Conservation (phyloP, 1,140 invertebrate genomes). For the Aphaenogaster floridana region DNA sequence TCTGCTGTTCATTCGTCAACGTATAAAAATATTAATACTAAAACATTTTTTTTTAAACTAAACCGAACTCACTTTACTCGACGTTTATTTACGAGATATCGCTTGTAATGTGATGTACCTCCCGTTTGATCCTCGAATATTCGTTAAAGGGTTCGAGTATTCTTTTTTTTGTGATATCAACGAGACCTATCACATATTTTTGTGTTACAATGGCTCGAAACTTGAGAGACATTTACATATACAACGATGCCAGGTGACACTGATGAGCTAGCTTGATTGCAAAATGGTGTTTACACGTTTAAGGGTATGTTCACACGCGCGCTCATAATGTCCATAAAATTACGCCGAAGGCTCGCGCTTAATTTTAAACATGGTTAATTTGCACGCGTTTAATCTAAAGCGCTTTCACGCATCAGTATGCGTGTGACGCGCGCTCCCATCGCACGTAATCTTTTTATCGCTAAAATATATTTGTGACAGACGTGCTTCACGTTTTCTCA, state of each 20-base stretch:
- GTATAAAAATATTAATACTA: conserved; percentile 70
- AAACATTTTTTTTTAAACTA: conserved; percentile 57
- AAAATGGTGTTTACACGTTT: conserved; percentile 75
- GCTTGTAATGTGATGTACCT: conserved; percentile 22
- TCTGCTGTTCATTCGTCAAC: conserved; percentile 63
- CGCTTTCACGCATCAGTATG: not conserved
- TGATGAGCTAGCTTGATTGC: conserved; percentile 76
- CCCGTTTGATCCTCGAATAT: conserved; percentile 20
- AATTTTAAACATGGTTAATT: not conserved
- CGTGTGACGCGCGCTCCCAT: not conserved
- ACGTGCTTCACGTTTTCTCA: not conserved
- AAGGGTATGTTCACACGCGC: conserved; percentile 79
- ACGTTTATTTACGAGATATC: conserved; percentile 41
- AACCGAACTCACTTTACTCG: conserved; percentile 50
- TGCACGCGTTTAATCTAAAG: conserved; percentile 24
- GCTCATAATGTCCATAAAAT: conserved; percentile 69
- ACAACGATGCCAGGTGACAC: conserved; percentile 73
- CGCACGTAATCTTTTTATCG: conserved; percentile 13
- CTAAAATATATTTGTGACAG: conserved; percentile 33
- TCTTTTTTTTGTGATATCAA: conserved; percentile 51
- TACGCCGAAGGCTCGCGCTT: not conserved
- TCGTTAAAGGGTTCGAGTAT: conserved; percentile 57
- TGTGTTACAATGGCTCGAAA: conserved; percentile 60
- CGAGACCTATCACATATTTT: conserved; percentile 54
- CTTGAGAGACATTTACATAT: conserved; percentile 54